phyloP scores from a whole-genome alignment of 1,140 invertebrate species.

The Radopholus similis region DNA sequence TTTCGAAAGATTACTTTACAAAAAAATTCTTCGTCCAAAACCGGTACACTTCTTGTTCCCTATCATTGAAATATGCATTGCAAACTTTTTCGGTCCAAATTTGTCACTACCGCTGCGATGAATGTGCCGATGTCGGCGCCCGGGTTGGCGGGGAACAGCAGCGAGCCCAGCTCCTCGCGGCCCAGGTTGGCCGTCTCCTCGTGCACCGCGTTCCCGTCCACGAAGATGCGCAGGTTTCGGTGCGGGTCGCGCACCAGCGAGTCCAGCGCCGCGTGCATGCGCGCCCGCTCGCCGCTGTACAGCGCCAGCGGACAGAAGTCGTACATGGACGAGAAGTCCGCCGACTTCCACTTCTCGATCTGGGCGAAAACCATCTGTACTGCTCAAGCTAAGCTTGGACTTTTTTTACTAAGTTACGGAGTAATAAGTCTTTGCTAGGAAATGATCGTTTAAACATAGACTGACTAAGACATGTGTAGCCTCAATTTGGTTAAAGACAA shows the following conservation, averaged over 20 bases:
- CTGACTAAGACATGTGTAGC: no score
- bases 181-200: slow-evolving; percentile 26
- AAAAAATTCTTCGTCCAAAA: background rate
- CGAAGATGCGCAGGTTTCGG: slow-evolving; percentile 54
- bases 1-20: background rate
- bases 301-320: slow-evolving; percentile 58
- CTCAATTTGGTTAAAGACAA: no score
- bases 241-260: slow-evolving; percentile 51
- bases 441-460: no score
- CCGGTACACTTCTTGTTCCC: no score
- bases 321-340: slow-evolving; percentile 51
- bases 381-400: no score
- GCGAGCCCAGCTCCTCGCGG: slow-evolving; percentile 28
- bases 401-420: no score
- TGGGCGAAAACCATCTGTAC: slow-evolving; percentile 14
- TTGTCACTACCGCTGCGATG: slow-evolving; percentile 22
- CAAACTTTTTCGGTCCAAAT: no score
- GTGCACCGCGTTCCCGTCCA: slow-evolving; percentile 50
- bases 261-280: slow-evolving; percentile 46
- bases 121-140: slow-evolving; percentile 23
- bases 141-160: slow-evolving; percentile 35
- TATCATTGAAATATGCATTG: no score
- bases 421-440: no score
- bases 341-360: slow-evolving; percentile 51
- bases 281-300: slow-evolving; percentile 45